Evolutionary conservation across 2,113 vertebrate genomes (phyloP).

Genomic region (Athene cunicularia): DNA sequence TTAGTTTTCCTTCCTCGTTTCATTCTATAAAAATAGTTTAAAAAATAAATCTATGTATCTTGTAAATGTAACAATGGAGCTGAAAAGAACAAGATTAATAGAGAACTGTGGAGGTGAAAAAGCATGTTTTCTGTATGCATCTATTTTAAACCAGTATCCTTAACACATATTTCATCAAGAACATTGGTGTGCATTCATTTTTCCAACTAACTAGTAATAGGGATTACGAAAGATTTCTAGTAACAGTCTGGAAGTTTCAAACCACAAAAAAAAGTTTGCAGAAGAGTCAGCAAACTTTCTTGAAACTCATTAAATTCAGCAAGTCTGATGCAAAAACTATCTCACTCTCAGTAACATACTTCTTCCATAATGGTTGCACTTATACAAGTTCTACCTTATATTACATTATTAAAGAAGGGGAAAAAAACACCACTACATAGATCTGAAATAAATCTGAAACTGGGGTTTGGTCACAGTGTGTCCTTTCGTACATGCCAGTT

Average conservation of each 20-base stretch:
- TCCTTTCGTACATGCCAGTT: background rate
- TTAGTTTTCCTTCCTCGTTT: constrained; percentile 86
- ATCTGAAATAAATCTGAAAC: background rate
- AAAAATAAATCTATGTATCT: background rate
- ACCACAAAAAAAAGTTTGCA: background rate
- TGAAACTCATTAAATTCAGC: background rate
- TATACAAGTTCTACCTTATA: background rate
- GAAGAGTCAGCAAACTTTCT: background rate
- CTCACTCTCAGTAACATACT: background rate
- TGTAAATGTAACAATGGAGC: background rate
- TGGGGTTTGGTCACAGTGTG: background rate
- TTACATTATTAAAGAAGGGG: background rate
- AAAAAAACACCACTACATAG: background rate
- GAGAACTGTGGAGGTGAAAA: background rate
- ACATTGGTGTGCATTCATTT: fast-evolving
- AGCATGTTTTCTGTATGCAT: background rate
- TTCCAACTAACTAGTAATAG: background rate
- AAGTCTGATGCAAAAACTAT: background rate
- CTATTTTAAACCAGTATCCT: background rate
- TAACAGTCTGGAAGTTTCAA: background rate
- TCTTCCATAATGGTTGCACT: background rate
- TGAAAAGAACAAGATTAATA: background rate
- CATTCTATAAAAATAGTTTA: constrained; percentile 78
- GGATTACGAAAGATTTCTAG: background rate
- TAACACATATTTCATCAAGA: background rate